Percentiles rank a stretch among this genome's conserved stretches.
These are phyloP conservation scores for Patella caerulea DNA, from an alignment of 2,888 invertebrate species.

Conservation along the genomic window DNA sequence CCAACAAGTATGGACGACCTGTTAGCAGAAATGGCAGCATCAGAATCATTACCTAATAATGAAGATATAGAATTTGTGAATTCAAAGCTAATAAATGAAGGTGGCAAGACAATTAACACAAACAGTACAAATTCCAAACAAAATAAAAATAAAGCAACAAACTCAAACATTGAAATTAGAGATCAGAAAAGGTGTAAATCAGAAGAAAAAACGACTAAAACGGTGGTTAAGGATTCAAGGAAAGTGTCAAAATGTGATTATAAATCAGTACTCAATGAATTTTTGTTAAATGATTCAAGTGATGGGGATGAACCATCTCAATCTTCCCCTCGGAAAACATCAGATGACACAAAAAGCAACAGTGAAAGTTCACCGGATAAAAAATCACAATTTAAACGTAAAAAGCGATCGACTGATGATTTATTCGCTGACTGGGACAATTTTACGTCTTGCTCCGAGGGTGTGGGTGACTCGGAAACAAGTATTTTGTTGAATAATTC, in stretches of 20 bases:
- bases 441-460: neutral
- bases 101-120: neutral
- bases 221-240: neutral
- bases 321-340: neutral
- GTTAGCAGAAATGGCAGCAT: conserved; percentile 10
- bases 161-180: neutral
- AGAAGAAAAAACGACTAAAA: neutral
- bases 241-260: neutral
- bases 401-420: conserved; percentile 1
- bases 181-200: neutral
- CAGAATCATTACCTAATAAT: neutral
- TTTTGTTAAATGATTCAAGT: conserved; percentile 18
- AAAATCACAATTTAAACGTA: neutral
- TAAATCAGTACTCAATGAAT: conserved; percentile 12
- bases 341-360: neutral
- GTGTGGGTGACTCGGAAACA: neutral
- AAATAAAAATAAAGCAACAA: neutral
- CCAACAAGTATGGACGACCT: neutral
- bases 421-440: conserved; percentile 8
- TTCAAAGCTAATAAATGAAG: neutral
- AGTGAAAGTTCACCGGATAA: neutral
- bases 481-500: conserved; percentile 38
- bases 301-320: neutral
- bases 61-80: neutral
- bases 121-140: neutral